A percentile compares a stretch with the other conserved stretches of the same genome.
Conservation (phyloP, 2,888 invertebrate genomes). For the Drosophila rubida region DNA sequence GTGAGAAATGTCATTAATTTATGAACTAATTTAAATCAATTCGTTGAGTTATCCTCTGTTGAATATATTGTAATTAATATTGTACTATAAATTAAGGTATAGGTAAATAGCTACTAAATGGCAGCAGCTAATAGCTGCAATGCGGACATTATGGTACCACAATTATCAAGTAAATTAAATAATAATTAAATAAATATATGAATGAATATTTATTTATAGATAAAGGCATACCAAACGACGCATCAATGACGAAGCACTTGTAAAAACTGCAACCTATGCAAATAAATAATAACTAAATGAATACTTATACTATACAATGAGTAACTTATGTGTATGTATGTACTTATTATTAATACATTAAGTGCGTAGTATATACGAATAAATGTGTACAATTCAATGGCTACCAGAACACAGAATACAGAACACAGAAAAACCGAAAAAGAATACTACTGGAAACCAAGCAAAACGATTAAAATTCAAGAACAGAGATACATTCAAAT, state of each 20-base stretch:
- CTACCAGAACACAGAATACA: constrained; percentile 26
- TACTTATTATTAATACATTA: constrained; percentile 47
- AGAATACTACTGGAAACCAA: constrained; percentile 25
- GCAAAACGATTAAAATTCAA: constrained; percentile 32
- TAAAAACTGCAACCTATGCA: constrained; percentile 65
- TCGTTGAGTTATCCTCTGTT: constrained; percentile 49
- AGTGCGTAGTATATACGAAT: constrained; percentile 52
- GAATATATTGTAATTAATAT: constrained; percentile 56
- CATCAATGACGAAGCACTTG: constrained; percentile 46
- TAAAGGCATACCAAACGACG: constrained; percentile 71
- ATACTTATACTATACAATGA: constrained; percentile 34
- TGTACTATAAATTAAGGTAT: constrained; percentile 49
- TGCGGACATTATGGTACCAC: constrained; percentile 45
- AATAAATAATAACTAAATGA: constrained; percentile 26
- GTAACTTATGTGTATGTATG: constrained; percentile 45
- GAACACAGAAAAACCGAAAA: constrained; percentile 32
- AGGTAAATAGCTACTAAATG: constrained; percentile 40
- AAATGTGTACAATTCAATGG: constrained; percentile 57
- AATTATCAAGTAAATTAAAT: constrained; percentile 24
- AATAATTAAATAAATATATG: constrained; percentile 38
- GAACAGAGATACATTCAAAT: constrained; percentile 32
- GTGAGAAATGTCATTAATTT: constrained; percentile 50
- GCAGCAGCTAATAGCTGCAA: constrained; percentile 36
- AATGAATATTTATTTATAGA: constrained; percentile 68
- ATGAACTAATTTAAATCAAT: constrained; percentile 44